Conservation (phyloP, 1,140 invertebrate species). For the Andrena cerasifolii region DNA sequence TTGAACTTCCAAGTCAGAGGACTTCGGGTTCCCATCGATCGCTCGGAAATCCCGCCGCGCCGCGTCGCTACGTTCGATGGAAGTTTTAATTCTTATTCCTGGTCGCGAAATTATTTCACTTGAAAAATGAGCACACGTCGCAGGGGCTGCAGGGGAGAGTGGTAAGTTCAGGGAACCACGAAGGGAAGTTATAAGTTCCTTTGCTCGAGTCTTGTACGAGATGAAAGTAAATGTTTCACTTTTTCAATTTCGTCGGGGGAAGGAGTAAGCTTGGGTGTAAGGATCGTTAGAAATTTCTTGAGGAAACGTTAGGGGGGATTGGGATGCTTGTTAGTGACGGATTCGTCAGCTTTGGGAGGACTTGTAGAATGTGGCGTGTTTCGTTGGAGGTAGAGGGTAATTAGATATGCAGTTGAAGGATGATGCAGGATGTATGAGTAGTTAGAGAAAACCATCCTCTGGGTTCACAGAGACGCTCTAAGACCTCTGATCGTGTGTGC, state of each 20-base stretch:
- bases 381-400: not conserved
- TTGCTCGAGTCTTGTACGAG: too few species aligned
- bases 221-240: not conserved
- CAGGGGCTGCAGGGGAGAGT: not conserved
- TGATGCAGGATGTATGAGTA: constrained; percentile 1
- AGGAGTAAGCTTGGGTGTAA: too few species aligned
- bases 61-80: too few species aligned
- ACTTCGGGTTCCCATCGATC: not conserved
- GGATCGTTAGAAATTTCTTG: too few species aligned
- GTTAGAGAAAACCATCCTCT: not conserved
- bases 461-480: not conserved
- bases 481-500: not conserved
- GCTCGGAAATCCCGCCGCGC: too few species aligned
- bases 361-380: not conserved
- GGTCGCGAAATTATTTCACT: too few species aligned
- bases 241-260: not conserved
- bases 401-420: not conserved
- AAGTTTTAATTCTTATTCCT: too few species aligned
- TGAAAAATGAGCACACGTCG: not conserved
- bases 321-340: not conserved
- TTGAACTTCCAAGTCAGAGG: not conserved
- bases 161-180: not conserved
- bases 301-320: too few species aligned
- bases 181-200: not conserved
- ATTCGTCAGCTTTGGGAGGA: not conserved